Evolutionary conservation across 2,888 invertebrate species (phyloP).

Genomic region (Scaptomyza reducta): DNA sequence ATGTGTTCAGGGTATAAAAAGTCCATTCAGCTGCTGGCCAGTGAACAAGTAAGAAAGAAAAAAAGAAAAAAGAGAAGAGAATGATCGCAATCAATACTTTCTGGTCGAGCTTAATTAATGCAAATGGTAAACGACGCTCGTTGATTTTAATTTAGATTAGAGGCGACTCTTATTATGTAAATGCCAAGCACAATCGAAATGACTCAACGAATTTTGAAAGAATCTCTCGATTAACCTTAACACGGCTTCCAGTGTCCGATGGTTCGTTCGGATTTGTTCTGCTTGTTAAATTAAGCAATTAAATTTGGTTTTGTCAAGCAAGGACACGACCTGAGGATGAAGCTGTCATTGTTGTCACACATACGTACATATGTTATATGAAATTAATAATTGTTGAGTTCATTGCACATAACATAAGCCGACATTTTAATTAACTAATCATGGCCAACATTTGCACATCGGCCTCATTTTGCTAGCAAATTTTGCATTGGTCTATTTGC

Average conservation of each 20-base stretch:
- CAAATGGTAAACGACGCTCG: slow-evolving; percentile 63
- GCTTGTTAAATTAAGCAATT: slow-evolving; percentile 68
- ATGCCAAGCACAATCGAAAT: slow-evolving; percentile 23
- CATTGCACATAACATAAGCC: slow-evolving; percentile 54
- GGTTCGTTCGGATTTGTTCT: not conserved
- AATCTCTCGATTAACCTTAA: slow-evolving; percentile 2
- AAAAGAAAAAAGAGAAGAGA: no score
- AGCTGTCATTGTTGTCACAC: slow-evolving; percentile 31
- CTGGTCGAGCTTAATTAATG: slow-evolving; percentile 68
- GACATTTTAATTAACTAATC: slow-evolving; percentile 78
- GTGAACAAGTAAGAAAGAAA: slow-evolving; percentile 46
- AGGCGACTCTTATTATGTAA: slow-evolving; percentile 53
- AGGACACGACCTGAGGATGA: slow-evolving; percentile 8
- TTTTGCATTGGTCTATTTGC: slow-evolving; percentile 28
- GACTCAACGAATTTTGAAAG: slow-evolving; percentile 18
- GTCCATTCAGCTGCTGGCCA: slow-evolving; percentile 40
- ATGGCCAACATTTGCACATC: slow-evolving; percentile 42
- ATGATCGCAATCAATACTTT: slow-evolving; percentile 71
- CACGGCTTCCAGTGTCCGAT: not conserved
- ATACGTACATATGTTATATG: slow-evolving; percentile 41
- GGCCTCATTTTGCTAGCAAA: slow-evolving; percentile 21
- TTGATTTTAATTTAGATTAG: slow-evolving; percentile 79
- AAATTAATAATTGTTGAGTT: slow-evolving; percentile 74
- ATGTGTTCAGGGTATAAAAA: no score
- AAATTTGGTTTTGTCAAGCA: slow-evolving; percentile 48